Evolutionary conservation across 2,797 vertebrate genomes (phyloP).

Genomic region (Hydrocynus forskahlii): DNA sequence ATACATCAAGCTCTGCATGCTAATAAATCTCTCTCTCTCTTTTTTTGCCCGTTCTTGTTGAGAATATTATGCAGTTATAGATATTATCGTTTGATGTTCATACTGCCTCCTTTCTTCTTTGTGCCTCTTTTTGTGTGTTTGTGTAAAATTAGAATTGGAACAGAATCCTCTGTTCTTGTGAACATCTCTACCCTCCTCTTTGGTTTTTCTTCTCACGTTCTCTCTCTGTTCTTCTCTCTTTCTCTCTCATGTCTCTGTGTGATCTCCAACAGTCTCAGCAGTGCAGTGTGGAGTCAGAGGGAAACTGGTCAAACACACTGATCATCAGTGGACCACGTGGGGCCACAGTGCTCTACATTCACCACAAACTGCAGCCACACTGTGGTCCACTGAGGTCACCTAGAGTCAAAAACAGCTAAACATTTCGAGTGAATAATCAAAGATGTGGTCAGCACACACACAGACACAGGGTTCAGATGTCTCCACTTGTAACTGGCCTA

Average conservation of each 20-base stretch:
- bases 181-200: neutral
- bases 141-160: neutral
- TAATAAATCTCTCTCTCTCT: conserved; percentile 1
- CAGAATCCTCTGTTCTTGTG: neutral
- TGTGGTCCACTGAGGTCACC: neutral
- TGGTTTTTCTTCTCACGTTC: neutral
- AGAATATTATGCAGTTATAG: neutral
- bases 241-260: neutral
- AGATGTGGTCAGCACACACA: neutral
- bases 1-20: neutral
- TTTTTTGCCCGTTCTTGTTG: neutral
- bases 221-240: neutral
- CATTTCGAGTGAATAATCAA: neutral
- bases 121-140: neutral
- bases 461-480: neutral
- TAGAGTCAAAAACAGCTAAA: neutral
- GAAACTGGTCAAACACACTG: conserved; percentile 48
- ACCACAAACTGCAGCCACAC: neutral
- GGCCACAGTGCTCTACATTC: conserved; percentile 18
- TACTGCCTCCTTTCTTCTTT: neutral
- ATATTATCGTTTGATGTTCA: conserved; percentile 9
- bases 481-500: neutral
- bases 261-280: neutral
- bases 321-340: conserved; percentile 35
- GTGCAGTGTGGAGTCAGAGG: conserved; percentile 31